phyloP scores from a whole-genome alignment of 2,888 invertebrate genomes.

The Bellardia pandia region DNA sequence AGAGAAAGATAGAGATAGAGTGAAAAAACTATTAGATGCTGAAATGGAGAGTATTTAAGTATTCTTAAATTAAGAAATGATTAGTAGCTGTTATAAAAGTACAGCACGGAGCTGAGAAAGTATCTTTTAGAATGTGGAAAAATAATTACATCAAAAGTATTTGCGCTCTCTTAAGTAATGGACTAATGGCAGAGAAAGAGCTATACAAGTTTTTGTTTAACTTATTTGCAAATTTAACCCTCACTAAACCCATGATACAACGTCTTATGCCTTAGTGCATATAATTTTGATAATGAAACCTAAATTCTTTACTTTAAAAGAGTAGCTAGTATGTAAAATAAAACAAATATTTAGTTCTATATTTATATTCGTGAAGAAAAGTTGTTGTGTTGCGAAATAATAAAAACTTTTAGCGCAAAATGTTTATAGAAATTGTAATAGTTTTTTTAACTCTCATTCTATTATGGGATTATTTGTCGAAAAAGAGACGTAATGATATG shows the following conservation, averaged over 20 bases:
- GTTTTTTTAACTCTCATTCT: slow-evolving; percentile 74
- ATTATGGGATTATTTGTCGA: slow-evolving; percentile 78
- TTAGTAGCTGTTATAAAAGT: too few relatives aligned
- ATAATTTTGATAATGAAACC: slow-evolving; percentile 12
- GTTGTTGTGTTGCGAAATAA: slow-evolving; percentile 5
- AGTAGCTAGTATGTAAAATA: background rate
- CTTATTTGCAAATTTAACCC: background rate
- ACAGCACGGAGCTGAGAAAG: too few relatives aligned
- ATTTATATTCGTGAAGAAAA: background rate
- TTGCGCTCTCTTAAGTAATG: too few relatives aligned
- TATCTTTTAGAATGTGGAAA: too few relatives aligned
- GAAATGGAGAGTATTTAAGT: too few relatives aligned
- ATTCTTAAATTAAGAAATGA: too few relatives aligned
- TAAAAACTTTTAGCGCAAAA: slow-evolving; percentile 44
- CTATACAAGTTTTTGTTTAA: too few relatives aligned
- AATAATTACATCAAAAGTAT: too few relatives aligned
- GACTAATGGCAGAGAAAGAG: too few relatives aligned
- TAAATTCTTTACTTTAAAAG: background rate
- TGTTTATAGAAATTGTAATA: slow-evolving; percentile 77
- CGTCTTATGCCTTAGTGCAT: slow-evolving; percentile 5
- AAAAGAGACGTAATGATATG: slow-evolving; percentile 78
- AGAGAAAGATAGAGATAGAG: background rate
- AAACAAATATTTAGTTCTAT: slow-evolving; percentile 18
- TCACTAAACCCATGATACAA: background rate
- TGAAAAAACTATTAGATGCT: background rate